Evolutionary conservation across 2,113 vertebrate species (phyloP), one percentile per base, ranked within the genome.

Genomic region (Anser cygnoides): DNA sequence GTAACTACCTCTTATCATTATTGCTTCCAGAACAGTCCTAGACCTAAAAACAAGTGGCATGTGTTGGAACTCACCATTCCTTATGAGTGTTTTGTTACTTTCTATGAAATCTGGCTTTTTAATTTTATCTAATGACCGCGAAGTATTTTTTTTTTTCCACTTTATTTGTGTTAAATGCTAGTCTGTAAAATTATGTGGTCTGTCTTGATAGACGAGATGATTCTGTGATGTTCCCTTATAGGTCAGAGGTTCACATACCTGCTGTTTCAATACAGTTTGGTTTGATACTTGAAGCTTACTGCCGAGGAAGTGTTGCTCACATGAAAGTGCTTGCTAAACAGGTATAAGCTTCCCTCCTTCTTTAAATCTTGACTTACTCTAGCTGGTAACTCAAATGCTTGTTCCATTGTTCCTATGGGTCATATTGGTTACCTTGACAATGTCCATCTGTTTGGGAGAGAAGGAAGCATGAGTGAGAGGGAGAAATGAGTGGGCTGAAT

Each of bases 301-400:
- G 99, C 95, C 97, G 99, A 81, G 98, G 99, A 92, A 99, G 98
- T 10, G 98, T 99, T 72, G 98, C 99, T 89, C 99, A 99, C 92
- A 99, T 99, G 98, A 99, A 99, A 94, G 99, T 99, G 92, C 98
- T 99, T 88, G 99, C 99, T 87, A 99, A 99, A 97, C 99, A 99
- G 99, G 99, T 99, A 97, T 19, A 41, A 39, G 3, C 43, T 63
- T 35, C 37, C 15, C 61, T 77, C 61, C 21, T 43, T 6, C 61
- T 73, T 55, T 26, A 74, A 46, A 57, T 25, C 59, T 66, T 93
- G 35, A 14, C 33, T 73, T 84, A 1, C 2, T 33, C 29, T 10
- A 63, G 33, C 43, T 31, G 49, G 20, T 22, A 76, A 19, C 21
- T 78, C 35, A 19, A 14, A 43, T 66, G 16, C 22, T 58, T 49